Base-by-base conservation (phyloP, 2,888 invertebrate species). In the Philonicus albiceps region DNA sequence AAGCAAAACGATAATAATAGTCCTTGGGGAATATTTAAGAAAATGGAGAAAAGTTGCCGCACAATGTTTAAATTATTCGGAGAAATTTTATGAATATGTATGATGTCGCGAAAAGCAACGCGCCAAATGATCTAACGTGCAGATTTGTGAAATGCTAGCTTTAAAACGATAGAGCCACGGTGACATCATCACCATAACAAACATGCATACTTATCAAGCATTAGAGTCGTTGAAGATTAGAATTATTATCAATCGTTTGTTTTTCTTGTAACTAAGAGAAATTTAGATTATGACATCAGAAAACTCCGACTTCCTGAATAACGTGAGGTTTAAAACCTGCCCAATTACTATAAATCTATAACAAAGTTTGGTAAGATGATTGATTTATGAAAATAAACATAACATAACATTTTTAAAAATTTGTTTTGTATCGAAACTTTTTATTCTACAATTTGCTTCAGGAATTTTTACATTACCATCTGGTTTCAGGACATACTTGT, bases 1-100 rank as follows among this genome's bases (percentile, higher is more conserved):
- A 27, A 13, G 22, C 64, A 8, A 27, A 64, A 8, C 64, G 64
- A 64, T 78, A 78, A 78, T 78, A 49, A 78, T 43, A 78, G 78
- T 78, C 78, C 49, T 78, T 78, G 49, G 53, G 5, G 53, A 49
- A 78, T 78, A 78, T 78, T 78, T 78, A 16, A 78, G 78, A 78
- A 78, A 78, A 78, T 49, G 49, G 49, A 78, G 13, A 43, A 49
- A 40, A 31, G 49, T 49, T 78, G 5, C 49, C 13, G 43, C 19
- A 78, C 22, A 78, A 27, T 43, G 49, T 6, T 78, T 49, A 78
- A 78, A 53, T 78, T 78, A 78, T 78, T 78, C 30, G 27, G 27
- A 64, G 78, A 78, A 78, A 78, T 49, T 49, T 64, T 64, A 64
- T 64, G 64, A 64, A 64, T 64, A 64, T 64, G 3, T 11, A 64